These are phyloP conservation scores for Phaetusa simplex DNA, from an alignment of 2,113 vertebrate genomes.

Conservation along the genomic window DNA sequence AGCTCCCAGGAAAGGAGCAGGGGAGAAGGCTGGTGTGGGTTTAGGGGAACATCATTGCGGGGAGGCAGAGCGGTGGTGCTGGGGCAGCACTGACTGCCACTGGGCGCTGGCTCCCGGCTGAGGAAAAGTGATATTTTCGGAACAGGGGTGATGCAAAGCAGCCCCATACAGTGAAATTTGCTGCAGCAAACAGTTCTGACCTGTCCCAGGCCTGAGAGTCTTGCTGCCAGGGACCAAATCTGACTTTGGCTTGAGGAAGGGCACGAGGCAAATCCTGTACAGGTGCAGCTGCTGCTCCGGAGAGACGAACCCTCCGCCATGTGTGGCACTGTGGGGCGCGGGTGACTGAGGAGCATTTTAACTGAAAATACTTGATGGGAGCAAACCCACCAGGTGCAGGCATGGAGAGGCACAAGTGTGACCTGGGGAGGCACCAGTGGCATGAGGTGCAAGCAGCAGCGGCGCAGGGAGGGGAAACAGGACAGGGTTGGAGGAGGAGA, in stretches of 20 bases:
- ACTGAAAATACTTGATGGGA: neutral
- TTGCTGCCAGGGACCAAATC: neutral
- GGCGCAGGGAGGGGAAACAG: neutral
- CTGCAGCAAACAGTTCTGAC: neutral
- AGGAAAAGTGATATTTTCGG: neutral
- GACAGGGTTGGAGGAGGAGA: neutral
- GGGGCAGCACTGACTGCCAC: neutral
- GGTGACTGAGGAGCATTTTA: neutral
- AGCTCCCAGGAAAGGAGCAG: neutral
- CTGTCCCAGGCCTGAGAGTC: neutral
- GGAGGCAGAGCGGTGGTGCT: neutral
- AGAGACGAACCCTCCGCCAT: neutral
- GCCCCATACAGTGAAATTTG: neutral
- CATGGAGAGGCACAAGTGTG: fast-evolving
- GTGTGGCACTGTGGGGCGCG: fast-evolving
- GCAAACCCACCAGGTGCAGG: neutral
- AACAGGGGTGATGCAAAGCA: neutral
- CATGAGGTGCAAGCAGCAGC: neutral
- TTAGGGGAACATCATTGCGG: neutral
- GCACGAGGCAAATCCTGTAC: neutral
- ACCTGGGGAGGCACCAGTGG: no score
- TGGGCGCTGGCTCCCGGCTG: neutral
- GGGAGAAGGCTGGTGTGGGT: neutral
- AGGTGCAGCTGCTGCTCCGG: neutral
- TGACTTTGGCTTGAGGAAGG: neutral